phyloP scores from a whole-genome alignment of 35 echinoderm and acorn worm species.

The Chiridota heheva region DNA sequence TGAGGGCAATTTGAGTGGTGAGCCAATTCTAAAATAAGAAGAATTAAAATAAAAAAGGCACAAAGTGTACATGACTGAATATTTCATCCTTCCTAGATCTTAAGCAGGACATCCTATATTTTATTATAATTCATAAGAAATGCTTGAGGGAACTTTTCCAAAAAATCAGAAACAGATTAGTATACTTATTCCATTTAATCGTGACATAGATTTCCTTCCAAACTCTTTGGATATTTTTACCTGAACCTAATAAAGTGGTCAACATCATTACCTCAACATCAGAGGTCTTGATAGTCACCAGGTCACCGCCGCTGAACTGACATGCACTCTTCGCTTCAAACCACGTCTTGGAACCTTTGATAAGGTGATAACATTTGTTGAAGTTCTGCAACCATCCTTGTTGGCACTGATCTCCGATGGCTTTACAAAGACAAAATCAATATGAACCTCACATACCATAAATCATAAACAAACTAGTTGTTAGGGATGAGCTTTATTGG shows the following conservation, averaged over 20 bases:
- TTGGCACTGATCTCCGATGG: constrained; percentile 16
- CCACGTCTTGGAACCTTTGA: constrained; percentile 13
- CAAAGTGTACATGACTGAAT: too few relatives aligned
- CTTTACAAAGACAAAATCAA: too few relatives aligned
- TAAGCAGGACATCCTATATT: too few relatives aligned
- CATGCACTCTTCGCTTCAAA: constrained; percentile 8
- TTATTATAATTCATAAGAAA: too few relatives aligned
- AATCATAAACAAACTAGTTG: too few relatives aligned
- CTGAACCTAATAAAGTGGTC: too few relatives aligned
- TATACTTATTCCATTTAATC: background rate
- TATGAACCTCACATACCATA: too few relatives aligned
- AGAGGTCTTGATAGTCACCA: constrained; percentile 5
- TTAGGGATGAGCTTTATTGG: too few relatives aligned
- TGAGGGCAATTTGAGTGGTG: constrained; percentile 9
- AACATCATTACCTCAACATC: constrained; percentile 37
- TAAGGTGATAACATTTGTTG: constrained; percentile 18
- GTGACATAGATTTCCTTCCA: background rate
- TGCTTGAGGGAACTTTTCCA: too few relatives aligned
- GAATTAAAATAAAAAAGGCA: too few relatives aligned
- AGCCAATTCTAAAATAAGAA: constrained; percentile 10
- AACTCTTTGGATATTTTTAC: too few relatives aligned
- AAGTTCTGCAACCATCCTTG: constrained; percentile 1
- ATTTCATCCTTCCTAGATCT: too few relatives aligned
- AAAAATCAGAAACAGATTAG: background rate
- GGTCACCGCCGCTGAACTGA: background rate